Evolutionary conservation across 2,888 invertebrate species (phyloP), one percentile per base, ranked within the genome.

Genomic region (Chloroclystis v-ata): DNA sequence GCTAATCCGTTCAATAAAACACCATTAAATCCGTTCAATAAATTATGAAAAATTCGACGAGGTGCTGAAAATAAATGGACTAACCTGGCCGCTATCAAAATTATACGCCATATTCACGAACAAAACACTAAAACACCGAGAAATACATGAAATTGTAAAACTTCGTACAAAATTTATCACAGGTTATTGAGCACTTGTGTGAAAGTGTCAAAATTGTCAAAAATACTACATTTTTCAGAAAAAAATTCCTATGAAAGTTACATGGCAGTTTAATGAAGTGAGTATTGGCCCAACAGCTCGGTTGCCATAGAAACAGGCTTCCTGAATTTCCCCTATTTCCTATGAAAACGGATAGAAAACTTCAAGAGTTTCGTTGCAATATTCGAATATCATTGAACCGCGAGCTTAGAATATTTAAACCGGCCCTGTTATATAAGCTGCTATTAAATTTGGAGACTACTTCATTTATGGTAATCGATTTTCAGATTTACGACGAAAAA

Each of bases 41-140:
- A 20, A 20, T 5, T 5, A 20, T 20, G 5, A 2, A 20, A 20
- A 20, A 20, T 20, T 20, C n/a, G n/a, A n/a, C n/a, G n/a, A n/a
- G n/a, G n/a, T 20, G 5, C 20, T 20, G 20, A 20, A 20, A 20
- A 20, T 20, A 20, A 20, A 20, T 20, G 32, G 14, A 75, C 79
- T 75, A 61, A 87, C 86, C 62, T 87, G 86, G 28, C 80, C 86
- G 51, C 86, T 86, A 50, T 85, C 81, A 66, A 87, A 87, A 63
- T 83, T 80, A 57, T 65, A 86, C 41, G 86, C 72, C 86, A 87
- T 87, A 33, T 47, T 61, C 26, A 42, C 13, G 28, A 32, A 55
- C 37, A 59, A n/a, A 59, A 61, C 50, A 51, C 37, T 52, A 51
- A 54, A 51, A 44, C 54, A 56, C 50, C 20, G 39, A 40, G 25